Evolutionary conservation across 2,797 vertebrate species (phyloP).

Genomic region (Florisuga fusca): DNA sequence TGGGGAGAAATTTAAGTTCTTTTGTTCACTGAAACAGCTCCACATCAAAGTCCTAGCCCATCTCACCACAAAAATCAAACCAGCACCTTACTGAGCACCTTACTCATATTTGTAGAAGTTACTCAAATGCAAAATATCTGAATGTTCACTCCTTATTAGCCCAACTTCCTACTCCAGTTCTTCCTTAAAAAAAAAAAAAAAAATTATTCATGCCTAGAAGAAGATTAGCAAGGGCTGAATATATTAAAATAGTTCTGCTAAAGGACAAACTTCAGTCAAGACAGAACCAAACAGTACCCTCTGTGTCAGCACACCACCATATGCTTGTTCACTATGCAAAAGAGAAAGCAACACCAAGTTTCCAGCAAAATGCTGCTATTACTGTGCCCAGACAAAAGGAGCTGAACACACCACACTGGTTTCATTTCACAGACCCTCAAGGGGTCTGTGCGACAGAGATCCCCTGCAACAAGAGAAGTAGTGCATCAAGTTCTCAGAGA

Average conservation of each 20-base stretch:
- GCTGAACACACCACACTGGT: slow-evolving; percentile 48
- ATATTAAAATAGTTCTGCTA: not conserved
- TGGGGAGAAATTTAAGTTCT: not conserved
- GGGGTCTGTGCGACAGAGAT: not conserved
- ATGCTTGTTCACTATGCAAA: slow-evolving; percentile 36
- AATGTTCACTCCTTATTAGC: not conserved
- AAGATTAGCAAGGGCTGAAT: not conserved
- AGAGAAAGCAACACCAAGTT: not conserved
- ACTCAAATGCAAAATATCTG: not conserved
- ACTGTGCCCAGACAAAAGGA: slow-evolving; percentile 67
- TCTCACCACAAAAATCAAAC: not conserved
- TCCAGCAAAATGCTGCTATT: slow-evolving; percentile 53
- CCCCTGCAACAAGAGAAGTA: slow-evolving; percentile 56
- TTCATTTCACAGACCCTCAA: slow-evolving; percentile 76
- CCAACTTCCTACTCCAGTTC: not conserved
- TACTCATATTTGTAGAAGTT: not conserved
- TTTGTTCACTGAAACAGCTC: not conserved
- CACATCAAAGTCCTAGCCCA: not conserved
- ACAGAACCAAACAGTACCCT: not conserved
- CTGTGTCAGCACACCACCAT: not conserved
- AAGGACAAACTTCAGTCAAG: not conserved
- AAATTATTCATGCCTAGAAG: not conserved
- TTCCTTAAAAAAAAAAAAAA: not conserved
- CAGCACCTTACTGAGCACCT: not conserved
- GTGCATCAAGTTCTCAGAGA: slow-evolving; percentile 73